Evolutionary conservation across 2,888 invertebrate species (phyloP).

Genomic region (Notodonta dromedarius): DNA sequence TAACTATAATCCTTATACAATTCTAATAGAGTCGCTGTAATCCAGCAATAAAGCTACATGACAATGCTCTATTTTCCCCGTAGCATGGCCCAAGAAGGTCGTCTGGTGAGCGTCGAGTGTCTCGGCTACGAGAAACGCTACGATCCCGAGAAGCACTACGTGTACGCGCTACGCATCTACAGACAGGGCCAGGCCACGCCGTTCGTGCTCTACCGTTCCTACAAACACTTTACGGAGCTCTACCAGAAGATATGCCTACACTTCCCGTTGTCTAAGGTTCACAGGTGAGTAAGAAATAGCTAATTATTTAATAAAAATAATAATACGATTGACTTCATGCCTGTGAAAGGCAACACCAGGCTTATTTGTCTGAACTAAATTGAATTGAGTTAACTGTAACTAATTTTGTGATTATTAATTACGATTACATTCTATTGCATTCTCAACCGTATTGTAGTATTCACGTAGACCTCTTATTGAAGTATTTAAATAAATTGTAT

Average conservation of each 20-base stretch:
- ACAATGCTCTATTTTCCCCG: neutral
- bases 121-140: constrained; percentile 97
- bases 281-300: constrained; percentile 86
- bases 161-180: constrained; percentile 93
- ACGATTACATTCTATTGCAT: too few relatives aligned
- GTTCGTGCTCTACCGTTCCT: constrained; percentile 95
- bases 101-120: constrained; percentile 92
- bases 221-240: constrained; percentile 98
- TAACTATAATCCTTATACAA: neutral
- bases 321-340: too few relatives aligned
- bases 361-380: too few relatives aligned
- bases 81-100: constrained; percentile 95
- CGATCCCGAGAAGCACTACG: constrained; percentile 98
- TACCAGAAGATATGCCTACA: constrained; percentile 96
- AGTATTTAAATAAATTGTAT: too few relatives aligned
- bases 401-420: too few relatives aligned
- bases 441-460: too few relatives aligned
- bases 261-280: constrained; percentile 95
- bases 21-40: neutral
- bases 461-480: too few relatives aligned
- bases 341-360: too few relatives aligned
- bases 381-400: too few relatives aligned
- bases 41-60: too few relatives aligned
- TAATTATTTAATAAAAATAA: too few relatives aligned
- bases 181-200: constrained; percentile 94